Conservation (phyloP, 1,140 invertebrate species). For the Nymphalis io region DNA sequence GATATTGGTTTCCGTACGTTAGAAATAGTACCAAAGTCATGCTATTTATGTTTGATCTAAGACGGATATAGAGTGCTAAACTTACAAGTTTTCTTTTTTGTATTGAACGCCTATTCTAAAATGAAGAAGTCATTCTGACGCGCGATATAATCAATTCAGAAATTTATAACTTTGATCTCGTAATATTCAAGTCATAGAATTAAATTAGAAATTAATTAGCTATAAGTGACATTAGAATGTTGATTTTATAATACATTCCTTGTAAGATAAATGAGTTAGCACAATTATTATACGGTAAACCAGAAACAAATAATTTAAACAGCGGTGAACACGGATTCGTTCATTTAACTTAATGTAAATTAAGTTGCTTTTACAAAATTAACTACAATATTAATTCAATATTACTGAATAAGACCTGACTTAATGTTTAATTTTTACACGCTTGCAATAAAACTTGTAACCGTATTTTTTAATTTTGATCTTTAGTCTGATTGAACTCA, state of each 20-base stretch:
- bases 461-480: slow-evolving; percentile 22
- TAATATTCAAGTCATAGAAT: not conserved
- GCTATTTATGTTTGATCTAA: no score
- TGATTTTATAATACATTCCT: not conserved
- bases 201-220: not conserved
- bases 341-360: not conserved
- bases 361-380: not conserved
- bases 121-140: no score
- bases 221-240: not conserved
- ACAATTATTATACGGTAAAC: not conserved
- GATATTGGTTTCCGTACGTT: no score
- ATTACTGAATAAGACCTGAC: not conserved
- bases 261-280: slow-evolving; percentile 4
- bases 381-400: not conserved
- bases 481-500: slow-evolving; percentile 46
- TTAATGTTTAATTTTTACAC: not conserved
- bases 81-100: no score
- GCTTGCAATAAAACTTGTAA: slow-evolving; percentile 11
- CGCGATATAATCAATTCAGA: no score
- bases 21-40: no score
- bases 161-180: not conserved
- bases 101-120: no score
- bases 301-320: not conserved
- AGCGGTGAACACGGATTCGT: not conserved
- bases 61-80: no score